phyloP scores from a whole-genome alignment of 2,797 vertebrate species.

The Melanotaenia parkinsoni region DNA sequence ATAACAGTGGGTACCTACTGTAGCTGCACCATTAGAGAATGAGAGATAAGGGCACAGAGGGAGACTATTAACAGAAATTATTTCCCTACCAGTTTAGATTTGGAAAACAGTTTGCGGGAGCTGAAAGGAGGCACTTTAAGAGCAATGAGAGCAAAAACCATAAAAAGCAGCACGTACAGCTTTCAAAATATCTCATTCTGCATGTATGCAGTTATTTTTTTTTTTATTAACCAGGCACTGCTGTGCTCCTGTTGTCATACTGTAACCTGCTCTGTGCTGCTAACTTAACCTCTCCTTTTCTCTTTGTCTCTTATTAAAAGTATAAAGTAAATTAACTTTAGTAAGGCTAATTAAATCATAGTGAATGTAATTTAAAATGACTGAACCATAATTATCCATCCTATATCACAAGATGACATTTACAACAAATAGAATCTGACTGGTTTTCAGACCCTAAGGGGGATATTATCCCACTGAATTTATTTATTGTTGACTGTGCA shows the following conservation, averaged over 20 bases:
- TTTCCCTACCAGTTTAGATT: constrained; percentile 41
- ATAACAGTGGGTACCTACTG: constrained; percentile 64
- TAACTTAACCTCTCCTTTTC: constrained; percentile 12
- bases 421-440: constrained; percentile 54
- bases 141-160: constrained; percentile 6
- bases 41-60: constrained; percentile 55
- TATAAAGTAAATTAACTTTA: constrained; percentile 21
- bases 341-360: constrained; percentile 33
- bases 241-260: not conserved
- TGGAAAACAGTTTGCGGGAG: not conserved
- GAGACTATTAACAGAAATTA: constrained; percentile 47
- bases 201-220: not conserved
- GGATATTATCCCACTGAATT: constrained; percentile 15
- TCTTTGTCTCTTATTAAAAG: constrained; percentile 20
- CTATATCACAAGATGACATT: constrained; percentile 42
- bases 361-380: constrained; percentile 38
- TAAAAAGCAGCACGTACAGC: not conserved
- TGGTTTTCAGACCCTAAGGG: constrained; percentile 31
- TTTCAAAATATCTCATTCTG: constrained; percentile 31
- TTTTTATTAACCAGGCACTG: constrained; percentile 3
- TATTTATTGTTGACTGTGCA: constrained; percentile 40
- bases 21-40: constrained; percentile 55
- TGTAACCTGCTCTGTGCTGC: not conserved
- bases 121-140: constrained; percentile 10
- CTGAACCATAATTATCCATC: constrained; percentile 25